Conservation (phyloP, 37 sponge, comb jelly and placozoan genomes). For the Halisarca cf. caerulea region DNA sequence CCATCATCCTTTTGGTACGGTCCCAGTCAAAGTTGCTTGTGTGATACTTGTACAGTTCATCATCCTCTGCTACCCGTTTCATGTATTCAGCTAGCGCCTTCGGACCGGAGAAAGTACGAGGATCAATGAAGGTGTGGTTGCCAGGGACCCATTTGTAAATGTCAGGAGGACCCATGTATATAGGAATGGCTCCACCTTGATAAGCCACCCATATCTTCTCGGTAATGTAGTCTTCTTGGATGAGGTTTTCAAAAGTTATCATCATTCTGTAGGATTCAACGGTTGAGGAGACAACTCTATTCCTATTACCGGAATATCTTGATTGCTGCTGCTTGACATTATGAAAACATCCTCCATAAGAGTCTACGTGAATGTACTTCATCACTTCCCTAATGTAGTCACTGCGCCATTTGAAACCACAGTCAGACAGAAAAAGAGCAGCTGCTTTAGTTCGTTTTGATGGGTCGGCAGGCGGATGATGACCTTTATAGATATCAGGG, state of each 20-base stretch:
- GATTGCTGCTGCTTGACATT: background rate
- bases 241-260: background rate
- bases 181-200: slow-evolving; percentile 4
- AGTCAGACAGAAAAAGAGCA: slow-evolving; percentile 1
- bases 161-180: slow-evolving; percentile 21
- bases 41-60: slow-evolving; percentile 14
- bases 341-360: slow-evolving; percentile 13
- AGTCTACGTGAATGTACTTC: slow-evolving; percentile 1
- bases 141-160: slow-evolving; percentile 22
- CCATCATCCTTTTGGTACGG: background rate
- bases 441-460: background rate
- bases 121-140: slow-evolving; percentile 29
- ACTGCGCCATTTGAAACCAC: slow-evolving; percentile 8
- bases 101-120: background rate
- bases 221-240: background rate
- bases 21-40: slow-evolving; percentile 14
- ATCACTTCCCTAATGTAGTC: background rate
- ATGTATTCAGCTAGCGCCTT: slow-evolving; percentile 11
- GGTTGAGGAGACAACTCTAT: background rate
- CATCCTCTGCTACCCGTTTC: slow-evolving; percentile 9
- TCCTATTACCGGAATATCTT: no score
- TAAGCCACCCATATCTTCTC: slow-evolving; percentile 3
- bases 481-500: background rate
- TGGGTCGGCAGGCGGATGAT: background rate
- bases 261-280: background rate